phyloP scores from a whole-genome alignment of 2,888 invertebrate species.

The Oligia strigilis region DNA sequence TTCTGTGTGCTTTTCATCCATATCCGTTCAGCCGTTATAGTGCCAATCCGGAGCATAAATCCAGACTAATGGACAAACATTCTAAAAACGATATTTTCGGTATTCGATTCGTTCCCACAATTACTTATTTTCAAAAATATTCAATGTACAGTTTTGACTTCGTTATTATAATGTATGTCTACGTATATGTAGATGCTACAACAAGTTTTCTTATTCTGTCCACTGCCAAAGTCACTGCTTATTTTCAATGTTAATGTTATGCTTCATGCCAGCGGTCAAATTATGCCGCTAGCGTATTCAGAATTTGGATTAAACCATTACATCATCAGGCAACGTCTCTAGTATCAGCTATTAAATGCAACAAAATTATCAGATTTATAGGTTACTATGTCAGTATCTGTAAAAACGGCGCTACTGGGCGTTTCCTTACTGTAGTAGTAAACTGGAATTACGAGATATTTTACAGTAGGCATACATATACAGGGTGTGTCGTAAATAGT shows the following conservation, averaged over 20 bases:
- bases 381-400: constrained; percentile 56
- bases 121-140: neutral
- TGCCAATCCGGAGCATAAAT: neutral
- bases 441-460: constrained; percentile 50
- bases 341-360: constrained; percentile 36
- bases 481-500: no score
- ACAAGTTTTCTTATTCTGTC: constrained; percentile 15
- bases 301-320: constrained; percentile 55
- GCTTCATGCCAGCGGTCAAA: constrained; percentile 33
- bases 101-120: neutral
- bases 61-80: neutral
- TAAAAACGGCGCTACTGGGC: constrained; percentile 33
- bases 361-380: constrained; percentile 48
- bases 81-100: neutral
- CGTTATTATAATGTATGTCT: no score
- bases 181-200: neutral
- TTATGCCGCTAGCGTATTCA: constrained; percentile 40
- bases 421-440: constrained; percentile 51
- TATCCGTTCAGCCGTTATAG: neutral
- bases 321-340: constrained; percentile 38
- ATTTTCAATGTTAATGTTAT: constrained; percentile 59
- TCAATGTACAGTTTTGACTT: no score
- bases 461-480: constrained; percentile 39
- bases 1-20: neutral
- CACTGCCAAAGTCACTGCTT: constrained; percentile 42